These are phyloP conservation scores for Progne subis DNA, from an alignment of 2,113 vertebrate species.

Conservation along the genomic window DNA sequence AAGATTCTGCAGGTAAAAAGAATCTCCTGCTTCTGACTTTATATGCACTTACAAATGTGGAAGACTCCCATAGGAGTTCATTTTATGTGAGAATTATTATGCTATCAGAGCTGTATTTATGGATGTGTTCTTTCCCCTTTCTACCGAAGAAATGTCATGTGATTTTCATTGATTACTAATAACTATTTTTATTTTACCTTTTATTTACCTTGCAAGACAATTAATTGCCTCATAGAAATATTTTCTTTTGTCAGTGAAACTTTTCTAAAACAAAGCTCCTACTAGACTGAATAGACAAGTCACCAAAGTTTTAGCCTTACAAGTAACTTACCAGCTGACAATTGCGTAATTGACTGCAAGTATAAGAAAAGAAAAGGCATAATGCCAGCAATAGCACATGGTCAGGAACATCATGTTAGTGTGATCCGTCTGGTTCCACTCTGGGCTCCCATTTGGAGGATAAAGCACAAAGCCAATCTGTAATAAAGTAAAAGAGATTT, in stretches of 20 bases:
- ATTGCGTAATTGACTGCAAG: constrained; percentile 80
- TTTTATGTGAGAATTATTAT: not conserved
- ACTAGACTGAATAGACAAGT: not conserved
- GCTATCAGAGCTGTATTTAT: not conserved
- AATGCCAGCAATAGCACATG: constrained; percentile 94
- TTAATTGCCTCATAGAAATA: not conserved
- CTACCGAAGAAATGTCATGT: not conserved
- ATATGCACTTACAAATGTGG: not conserved
- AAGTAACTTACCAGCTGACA: constrained; percentile 84
- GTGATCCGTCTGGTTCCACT: constrained; percentile 87
- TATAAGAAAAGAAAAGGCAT: constrained; percentile 79
- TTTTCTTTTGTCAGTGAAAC: not conserved
- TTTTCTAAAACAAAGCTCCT: not conserved
- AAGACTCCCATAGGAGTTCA: not conserved
- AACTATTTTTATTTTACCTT: not conserved
- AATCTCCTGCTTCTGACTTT: not conserved
- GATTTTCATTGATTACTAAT: not conserved
- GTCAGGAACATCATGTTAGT: constrained; percentile 88
- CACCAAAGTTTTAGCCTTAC: not conserved
- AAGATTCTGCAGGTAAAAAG: not conserved
- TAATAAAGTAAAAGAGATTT: constrained; percentile 24
- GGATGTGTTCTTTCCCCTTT: not conserved
- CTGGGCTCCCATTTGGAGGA: constrained; percentile 78
- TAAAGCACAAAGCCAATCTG: constrained; percentile 94
- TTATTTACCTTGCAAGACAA: not conserved